phyloP scores from a whole-genome alignment of 1,140 invertebrate genomes.

The Camponotus floridanus region DNA sequence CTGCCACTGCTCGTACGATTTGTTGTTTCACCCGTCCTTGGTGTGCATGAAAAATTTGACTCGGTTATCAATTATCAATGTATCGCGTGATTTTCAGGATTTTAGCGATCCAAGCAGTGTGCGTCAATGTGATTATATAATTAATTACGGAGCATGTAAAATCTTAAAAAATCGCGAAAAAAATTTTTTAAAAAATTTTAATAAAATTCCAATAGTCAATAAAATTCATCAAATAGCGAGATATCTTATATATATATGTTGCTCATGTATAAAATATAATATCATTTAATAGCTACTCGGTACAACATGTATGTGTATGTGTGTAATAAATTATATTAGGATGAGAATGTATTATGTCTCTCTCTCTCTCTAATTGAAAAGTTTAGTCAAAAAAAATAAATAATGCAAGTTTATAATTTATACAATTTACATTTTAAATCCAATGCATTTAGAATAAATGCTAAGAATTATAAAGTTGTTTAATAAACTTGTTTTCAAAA shows the following conservation, averaged over 20 bases:
- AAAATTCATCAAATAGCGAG: not conserved
- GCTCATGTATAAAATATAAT: not conserved
- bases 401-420: not conserved
- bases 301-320: no score
- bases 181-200: not conserved
- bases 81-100: constrained; percentile 8
- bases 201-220: not conserved
- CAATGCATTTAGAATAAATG: not conserved
- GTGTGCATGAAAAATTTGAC: constrained; percentile 27
- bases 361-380: no score
- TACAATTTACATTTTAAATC: not conserved
- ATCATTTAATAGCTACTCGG: no score
- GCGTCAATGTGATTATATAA: not conserved
- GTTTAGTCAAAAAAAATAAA: no score
- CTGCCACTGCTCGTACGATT: constrained; percentile 29
- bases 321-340: no score
- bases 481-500: not conserved
- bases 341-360: not conserved
- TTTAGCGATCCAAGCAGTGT: not conserved
- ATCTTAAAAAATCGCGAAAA: not conserved
- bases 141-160: not conserved
- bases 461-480: not conserved
- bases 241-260: not conserved
- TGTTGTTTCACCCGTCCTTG: constrained; percentile 45
- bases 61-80: constrained; percentile 26